phyloP scores from a whole-genome alignment of 2,888 invertebrate genomes.

The Diarsia mendica region DNA sequence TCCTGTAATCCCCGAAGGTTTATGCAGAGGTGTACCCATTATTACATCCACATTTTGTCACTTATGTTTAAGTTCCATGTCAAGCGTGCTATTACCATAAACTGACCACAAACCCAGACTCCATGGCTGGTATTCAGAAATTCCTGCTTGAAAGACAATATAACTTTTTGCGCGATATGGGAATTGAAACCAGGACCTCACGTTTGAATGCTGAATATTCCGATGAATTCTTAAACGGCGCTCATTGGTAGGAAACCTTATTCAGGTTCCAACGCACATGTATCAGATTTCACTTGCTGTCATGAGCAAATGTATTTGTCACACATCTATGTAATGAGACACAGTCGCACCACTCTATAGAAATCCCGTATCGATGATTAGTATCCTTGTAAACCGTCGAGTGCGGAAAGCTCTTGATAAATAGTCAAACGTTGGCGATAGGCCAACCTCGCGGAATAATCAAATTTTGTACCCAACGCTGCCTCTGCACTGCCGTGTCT shows the following conservation, averaged over 20 bases:
- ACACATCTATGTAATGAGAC: neutral
- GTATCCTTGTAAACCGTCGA: conserved; percentile 88
- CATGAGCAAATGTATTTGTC: neutral
- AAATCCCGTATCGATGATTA: conserved; percentile 83
- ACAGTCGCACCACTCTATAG: conserved; percentile 72
- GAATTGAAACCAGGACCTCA: too few relatives aligned
- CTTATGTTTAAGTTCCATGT: too few relatives aligned
- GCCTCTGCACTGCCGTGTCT: conserved; percentile 82
- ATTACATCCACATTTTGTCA: too few relatives aligned
- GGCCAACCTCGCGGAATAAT: conserved; percentile 90
- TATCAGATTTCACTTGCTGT: too few relatives aligned
- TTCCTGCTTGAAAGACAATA: too few relatives aligned
- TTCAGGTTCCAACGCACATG: neutral
- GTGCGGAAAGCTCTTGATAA: conserved; percentile 86
- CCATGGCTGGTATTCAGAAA: too few relatives aligned
- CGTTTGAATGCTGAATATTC: neutral
- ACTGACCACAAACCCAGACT: too few relatives aligned
- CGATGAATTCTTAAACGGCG: neutral
- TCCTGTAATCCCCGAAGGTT: too few relatives aligned
- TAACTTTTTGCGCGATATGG: too few relatives aligned
- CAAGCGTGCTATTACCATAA: too few relatives aligned
- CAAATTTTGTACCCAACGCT: conserved; percentile 87
- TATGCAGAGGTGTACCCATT: too few relatives aligned
- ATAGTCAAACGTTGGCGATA: conserved; percentile 89
- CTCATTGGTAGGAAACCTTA: neutral